Evolutionary conservation across 2,888 invertebrate genomes (phyloP).

Genomic region (Hyalella azteca): DNA sequence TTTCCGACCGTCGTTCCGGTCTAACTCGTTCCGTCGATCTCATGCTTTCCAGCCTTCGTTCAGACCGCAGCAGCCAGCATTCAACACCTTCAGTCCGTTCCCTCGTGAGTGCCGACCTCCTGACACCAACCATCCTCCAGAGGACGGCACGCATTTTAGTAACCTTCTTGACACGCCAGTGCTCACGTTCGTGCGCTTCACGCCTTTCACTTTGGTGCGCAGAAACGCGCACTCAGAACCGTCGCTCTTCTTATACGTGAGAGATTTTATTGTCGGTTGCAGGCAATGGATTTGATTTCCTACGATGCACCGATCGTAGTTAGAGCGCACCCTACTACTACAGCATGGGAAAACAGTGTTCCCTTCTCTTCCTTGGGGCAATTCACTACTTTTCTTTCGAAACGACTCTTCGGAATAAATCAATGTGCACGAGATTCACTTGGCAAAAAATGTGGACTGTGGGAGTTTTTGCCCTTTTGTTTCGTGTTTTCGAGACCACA

Average conservation of each 20-base stretch:
- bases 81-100: conserved; percentile 34
- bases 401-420: no score
- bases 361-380: background rate
- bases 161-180: background rate
- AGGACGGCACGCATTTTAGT: background rate
- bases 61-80: background rate
- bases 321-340: background rate
- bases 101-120: conserved; percentile 25
- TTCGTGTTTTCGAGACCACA: no score
- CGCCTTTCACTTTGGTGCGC: conserved; percentile 32
- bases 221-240: background rate
- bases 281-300: background rate
- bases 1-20: conserved; percentile 8
- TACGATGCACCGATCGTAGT: background rate
- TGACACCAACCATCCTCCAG: background rate
- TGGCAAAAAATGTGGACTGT: no score
- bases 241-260: conserved; percentile 32
- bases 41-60: conserved; percentile 5
- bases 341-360: background rate
- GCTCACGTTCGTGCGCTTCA: conserved; percentile 34
- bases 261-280: background rate
- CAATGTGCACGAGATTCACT: no score
- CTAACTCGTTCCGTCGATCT: conserved; percentile 31
- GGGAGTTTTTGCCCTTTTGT: no score
- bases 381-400: no score